These are phyloP conservation scores for Cheilosia impressa DNA, from an alignment of 2,888 invertebrate genomes.

Conservation along the genomic window DNA sequence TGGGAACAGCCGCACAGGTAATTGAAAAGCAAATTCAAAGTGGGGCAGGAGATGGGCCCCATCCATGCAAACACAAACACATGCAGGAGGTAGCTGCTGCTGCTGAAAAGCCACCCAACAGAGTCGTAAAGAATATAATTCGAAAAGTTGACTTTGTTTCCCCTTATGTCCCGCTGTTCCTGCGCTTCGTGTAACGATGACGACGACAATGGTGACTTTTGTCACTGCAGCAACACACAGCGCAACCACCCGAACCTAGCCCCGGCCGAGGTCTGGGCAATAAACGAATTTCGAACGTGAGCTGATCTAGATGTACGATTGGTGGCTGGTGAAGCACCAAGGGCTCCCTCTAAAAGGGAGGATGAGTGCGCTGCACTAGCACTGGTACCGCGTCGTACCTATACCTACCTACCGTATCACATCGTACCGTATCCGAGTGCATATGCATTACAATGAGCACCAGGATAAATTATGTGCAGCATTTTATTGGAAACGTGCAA, in stretches of 20 bases:
- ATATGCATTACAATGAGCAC: constrained; percentile 72
- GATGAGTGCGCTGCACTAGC: constrained; percentile 31
- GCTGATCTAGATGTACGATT: constrained; percentile 74
- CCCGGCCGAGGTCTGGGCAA: constrained; percentile 56
- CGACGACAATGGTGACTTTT: constrained; percentile 60
- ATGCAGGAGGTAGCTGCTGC: background rate
- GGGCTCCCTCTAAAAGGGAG: constrained; percentile 48
- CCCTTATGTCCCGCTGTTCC: constrained; percentile 62
- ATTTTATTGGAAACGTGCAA: constrained; percentile 76
- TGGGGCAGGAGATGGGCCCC: constrained; percentile 58
- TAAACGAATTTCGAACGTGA: constrained; percentile 75
- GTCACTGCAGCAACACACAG: constrained; percentile 55
- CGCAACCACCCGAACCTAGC: background rate
- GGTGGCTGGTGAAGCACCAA: constrained; percentile 31
- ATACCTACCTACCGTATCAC: constrained; percentile 45
- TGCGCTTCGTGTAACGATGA: constrained; percentile 5
- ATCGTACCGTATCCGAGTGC: constrained; percentile 70
- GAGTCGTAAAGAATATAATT: constrained; percentile 74
- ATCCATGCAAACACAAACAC: too few relatives aligned
- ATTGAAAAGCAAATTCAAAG: constrained; percentile 66
- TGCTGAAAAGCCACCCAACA: constrained; percentile 62
- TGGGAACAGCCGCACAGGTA: constrained; percentile 55
- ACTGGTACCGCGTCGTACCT: constrained; percentile 50
- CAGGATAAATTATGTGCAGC: constrained; percentile 73
- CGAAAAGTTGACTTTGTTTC: constrained; percentile 73